Conservation (phyloP, 2,888 invertebrate genomes). For the Ptychoptera contaminata region DNA sequence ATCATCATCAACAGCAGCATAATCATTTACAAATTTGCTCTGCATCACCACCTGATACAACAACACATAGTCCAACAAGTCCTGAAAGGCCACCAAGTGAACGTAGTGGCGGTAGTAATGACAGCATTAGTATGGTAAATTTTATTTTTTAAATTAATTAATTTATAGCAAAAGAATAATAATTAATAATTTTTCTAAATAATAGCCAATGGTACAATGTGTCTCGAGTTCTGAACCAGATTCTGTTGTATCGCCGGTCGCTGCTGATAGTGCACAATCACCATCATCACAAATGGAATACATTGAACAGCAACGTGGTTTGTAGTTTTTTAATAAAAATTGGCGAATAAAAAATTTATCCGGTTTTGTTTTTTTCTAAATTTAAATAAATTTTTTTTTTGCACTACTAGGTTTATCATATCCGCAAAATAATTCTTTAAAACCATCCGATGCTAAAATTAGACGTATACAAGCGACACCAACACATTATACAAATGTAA, state of each 20-base stretch:
- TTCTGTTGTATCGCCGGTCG: constrained; percentile 35
- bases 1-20: constrained; percentile 15
- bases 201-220: constrained; percentile 49
- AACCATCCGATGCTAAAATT: constrained; percentile 26
- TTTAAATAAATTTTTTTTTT: constrained; percentile 8
- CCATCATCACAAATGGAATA: constrained; percentile 27
- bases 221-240: constrained; percentile 77
- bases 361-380: background rate
- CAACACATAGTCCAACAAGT: constrained; percentile 66
- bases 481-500: constrained; percentile 13
- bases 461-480: constrained; percentile 24
- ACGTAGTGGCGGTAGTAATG: constrained; percentile 27
- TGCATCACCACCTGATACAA: constrained; percentile 67
- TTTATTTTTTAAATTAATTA: background rate
- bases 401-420: constrained; percentile 21
- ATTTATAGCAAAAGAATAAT: background rate
- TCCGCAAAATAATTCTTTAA: constrained; percentile 23
- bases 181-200: constrained; percentile 32
- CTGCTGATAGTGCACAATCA: constrained; percentile 26
- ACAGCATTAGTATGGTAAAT: constrained; percentile 22
- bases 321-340: constrained; percentile 8
- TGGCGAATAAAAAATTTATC: background rate
- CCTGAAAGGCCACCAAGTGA: constrained; percentile 32
- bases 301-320: constrained; percentile 21
- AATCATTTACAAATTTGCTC: constrained; percentile 21